Evolutionary conservation across 1,140 invertebrate species (phyloP).

Genomic region (Philaenus spumarius): DNA sequence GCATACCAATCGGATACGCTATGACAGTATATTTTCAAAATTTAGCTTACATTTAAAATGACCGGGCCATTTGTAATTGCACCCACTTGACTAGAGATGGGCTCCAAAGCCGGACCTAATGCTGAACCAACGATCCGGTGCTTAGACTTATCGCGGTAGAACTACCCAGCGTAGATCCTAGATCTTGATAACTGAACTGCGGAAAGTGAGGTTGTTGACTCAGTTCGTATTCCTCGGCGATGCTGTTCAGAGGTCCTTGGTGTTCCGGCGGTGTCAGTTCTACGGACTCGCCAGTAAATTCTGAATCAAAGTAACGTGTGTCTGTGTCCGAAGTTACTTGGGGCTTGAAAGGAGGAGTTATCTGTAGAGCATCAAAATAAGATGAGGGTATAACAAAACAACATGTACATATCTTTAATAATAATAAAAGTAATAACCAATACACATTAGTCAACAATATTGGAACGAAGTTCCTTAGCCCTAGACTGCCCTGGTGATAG

Average conservation of each 20-base stretch:
- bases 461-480: too few species aligned
- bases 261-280: slow-evolving; percentile 90
- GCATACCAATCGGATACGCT: too few species aligned
- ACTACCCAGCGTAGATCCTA: slow-evolving; percentile 26
- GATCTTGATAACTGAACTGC: slow-evolving; percentile 47
- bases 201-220: slow-evolving; percentile 58
- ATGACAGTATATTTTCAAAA: too few species aligned
- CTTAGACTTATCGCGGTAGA: slow-evolving; percentile 25
- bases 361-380: slow-evolving; percentile 47
- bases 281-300: slow-evolving; percentile 97
- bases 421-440: too few species aligned
- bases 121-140: slow-evolving; percentile 26
- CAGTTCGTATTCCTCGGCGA: slow-evolving; percentile 57
- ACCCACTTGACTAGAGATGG: too few species aligned
- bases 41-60: too few species aligned
- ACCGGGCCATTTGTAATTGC: too few species aligned
- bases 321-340: slow-evolving; percentile 94
- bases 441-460: not conserved
- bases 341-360: slow-evolving; percentile 90
- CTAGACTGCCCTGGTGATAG: too few species aligned
- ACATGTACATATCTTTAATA: too few species aligned
- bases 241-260: slow-evolving; percentile 51
- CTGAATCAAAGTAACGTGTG: slow-evolving; percentile 94
- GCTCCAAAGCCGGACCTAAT: not conserved
- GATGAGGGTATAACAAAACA: slow-evolving; percentile 10